Percentiles rank a stretch among this genome's conserved stretches.
phyloP scores from a whole-genome alignment of 2,113 vertebrate species.

The Fulmarus glacialis region DNA sequence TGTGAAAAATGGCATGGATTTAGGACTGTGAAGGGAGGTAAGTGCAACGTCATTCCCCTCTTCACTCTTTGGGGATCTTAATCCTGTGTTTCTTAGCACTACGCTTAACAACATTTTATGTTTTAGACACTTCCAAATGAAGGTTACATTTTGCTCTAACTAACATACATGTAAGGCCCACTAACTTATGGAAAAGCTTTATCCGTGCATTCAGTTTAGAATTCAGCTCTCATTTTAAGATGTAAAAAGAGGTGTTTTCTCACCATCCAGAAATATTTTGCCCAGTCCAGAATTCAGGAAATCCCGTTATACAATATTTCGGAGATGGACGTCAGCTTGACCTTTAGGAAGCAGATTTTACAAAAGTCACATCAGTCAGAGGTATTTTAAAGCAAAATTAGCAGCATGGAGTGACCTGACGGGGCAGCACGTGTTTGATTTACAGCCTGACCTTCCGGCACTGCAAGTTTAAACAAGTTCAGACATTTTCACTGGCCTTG shows the following conservation, averaged over 20 bases:
- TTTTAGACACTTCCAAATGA: neutral
- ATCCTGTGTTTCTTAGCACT: neutral
- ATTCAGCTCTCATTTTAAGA: neutral
- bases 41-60: neutral
- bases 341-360: neutral
- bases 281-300: neutral
- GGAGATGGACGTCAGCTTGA: neutral
- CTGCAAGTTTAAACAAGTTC: neutral
- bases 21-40: neutral
- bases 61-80: neutral
- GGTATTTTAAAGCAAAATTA: constrained; percentile 5
- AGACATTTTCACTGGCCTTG: neutral
- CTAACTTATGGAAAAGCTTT: neutral
- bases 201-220: neutral
- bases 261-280: neutral
- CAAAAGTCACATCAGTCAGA: neutral
- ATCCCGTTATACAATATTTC: neutral
- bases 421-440: neutral
- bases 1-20: neutral
- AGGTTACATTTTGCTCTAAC: neutral
- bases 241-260: neutral
- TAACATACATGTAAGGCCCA: neutral
- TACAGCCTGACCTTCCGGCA: neutral
- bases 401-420: neutral
- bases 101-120: neutral